phyloP scores from a whole-genome alignment of 2,113 vertebrate genomes.

The Megaceryle torquata region DNA sequence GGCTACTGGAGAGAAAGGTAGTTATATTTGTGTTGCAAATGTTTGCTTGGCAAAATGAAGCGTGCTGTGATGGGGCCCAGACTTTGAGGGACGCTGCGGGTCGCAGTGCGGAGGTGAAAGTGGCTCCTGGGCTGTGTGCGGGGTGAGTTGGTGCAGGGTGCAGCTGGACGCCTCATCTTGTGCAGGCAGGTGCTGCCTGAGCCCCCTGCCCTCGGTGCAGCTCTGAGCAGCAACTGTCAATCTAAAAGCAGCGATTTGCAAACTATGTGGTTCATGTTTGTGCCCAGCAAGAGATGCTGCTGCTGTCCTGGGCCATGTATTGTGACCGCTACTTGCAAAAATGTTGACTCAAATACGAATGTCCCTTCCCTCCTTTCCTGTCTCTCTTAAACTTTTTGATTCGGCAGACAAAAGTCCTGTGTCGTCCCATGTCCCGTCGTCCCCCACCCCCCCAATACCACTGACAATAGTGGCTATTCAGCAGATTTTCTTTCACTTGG shows the following conservation, averaged over 20 bases:
- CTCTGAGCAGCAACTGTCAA: neutral
- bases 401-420: neutral
- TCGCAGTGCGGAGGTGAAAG: neutral
- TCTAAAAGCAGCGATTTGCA: neutral
- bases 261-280: rapidly evolving
- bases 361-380: neutral
- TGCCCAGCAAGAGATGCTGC: neutral
- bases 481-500: neutral
- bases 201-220: neutral
- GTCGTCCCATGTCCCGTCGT: too few relatives aligned
- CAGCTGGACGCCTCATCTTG: rapidly evolving
- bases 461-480: neutral
- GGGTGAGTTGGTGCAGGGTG: neutral
- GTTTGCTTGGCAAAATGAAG: slow-evolving; percentile 25
- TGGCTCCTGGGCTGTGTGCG: neutral
- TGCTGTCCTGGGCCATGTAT: neutral
- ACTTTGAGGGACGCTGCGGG: neutral
- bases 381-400: neutral
- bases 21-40: slow-evolving; percentile 3
- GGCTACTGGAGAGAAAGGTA: neutral
- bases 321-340: neutral
- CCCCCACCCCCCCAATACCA: neutral
- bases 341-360: neutral
- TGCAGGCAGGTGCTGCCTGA: neutral
- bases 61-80: neutral